Evolutionary conservation across 2,797 vertebrate species (phyloP), one percentile per base, ranked within the genome.

Genomic region (Macrochelys suwanniensis): DNA sequence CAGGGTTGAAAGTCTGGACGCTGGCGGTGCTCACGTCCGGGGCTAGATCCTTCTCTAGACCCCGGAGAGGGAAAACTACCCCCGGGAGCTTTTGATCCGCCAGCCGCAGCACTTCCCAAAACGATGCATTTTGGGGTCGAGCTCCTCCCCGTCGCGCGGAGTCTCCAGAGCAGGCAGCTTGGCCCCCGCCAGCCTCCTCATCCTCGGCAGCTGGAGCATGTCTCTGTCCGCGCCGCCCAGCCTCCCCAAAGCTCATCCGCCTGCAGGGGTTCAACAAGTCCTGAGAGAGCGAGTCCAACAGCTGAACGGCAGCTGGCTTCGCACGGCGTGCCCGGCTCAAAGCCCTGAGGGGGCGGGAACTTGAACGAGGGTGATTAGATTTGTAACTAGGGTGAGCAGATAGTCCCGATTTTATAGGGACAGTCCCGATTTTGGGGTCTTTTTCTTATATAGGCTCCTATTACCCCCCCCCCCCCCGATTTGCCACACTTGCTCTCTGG

Each of bases 1-100:
- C 97, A 3, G 99, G 99, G 87, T 98, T 97, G 91, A 99, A 99
- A 56, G 98, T 96, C 57, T 97, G 96, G 94, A 98, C 98, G 19
- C 68, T 94, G 0, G 92, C 93, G 33, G 89, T 89, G 89, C 98
- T 98, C 61, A 97, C 86, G 84, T 98, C 98, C 9, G 98, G 97
- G 4, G 97, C 98, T 56, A 99, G 97, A 92, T 98, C 93, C 1
- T 87, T 88, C 89, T 98, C 98, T 93, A 99, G 94, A 3, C 94
- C 93, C 65, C 96, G 98, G 45, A 99, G 98, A 6, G 99, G 99
- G 87, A 98, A 99, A 5, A 99, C 82, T 0, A 99, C 13, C 13
- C 71, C 97, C 3, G 71, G 92, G 59, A 97, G 96, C 92, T 98
- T 99, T 82, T 88, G 98, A 78, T 97, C 95, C 4, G 98, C 97